These are phyloP conservation scores for Drosophila infuscata DNA, from an alignment of 2,888 invertebrate species.

Conservation along the genomic window DNA sequence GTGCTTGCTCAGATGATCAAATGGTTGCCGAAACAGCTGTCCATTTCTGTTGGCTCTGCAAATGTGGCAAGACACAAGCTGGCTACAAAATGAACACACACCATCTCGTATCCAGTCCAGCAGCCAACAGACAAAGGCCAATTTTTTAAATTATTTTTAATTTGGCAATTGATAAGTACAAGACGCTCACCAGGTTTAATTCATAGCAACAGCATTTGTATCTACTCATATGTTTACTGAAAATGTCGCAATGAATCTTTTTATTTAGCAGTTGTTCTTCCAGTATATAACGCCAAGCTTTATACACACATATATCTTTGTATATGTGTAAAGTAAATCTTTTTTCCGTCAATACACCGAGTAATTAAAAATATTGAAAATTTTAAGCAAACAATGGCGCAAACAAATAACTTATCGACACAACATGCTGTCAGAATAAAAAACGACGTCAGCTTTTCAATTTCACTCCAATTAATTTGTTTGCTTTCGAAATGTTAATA, in stretches of 20 bases:
- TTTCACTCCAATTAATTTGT: slow-evolving; percentile 7
- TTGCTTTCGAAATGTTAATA: slow-evolving; percentile 7
- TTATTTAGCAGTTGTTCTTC: neutral
- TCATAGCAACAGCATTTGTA: neutral
- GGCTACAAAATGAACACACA: neutral
- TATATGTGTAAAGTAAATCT: neutral
- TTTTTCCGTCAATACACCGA: neutral
- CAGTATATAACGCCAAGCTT: neutral
- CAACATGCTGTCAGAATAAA: slow-evolving; percentile 3
- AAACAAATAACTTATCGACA: slow-evolving; percentile 35
- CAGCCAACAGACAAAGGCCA: too few relatives aligned
- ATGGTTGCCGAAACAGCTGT: neutral
- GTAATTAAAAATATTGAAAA: slow-evolving; percentile 22
- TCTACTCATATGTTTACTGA: neutral
- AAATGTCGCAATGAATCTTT: neutral
- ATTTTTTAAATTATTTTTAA: neutral
- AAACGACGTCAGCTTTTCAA: slow-evolving; percentile 14
- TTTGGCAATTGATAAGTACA: neutral
- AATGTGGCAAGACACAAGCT: neutral
- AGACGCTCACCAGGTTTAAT: neutral
- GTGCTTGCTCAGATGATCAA: slow-evolving; percentile 1
- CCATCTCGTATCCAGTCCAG: neutral
- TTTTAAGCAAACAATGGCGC: slow-evolving; percentile 44
- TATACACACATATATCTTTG: neutral
- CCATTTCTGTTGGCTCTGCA: neutral